Evolutionary conservation across 2,113 vertebrate genomes (phyloP), one percentile per base, ranked within the genome.

Genomic region (Pluvianellus socialis): DNA sequence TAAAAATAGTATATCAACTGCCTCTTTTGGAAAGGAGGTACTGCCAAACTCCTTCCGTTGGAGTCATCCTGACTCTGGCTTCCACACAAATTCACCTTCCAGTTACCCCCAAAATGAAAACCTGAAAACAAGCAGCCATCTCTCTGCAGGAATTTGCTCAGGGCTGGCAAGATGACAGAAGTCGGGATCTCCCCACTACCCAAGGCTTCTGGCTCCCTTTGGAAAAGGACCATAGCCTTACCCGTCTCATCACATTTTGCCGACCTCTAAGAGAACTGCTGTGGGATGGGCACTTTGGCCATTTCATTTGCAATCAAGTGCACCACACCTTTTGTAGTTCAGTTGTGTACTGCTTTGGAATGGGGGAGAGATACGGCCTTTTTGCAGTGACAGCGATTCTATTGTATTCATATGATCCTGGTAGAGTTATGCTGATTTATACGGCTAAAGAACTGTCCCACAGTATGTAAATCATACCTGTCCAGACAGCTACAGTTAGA

Each of bases 291-390:
- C 2, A 40, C 44, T 82, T 84, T 35, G 18, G 14, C 4, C 4
- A 38, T 59, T 74, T 81, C 8, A 17, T 80, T 80, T 80, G 19
- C 14, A 58, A 32, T 18, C n/a, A 28, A 3, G 9, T 19, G 17
- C 26, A 66, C 22, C 28, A 55, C 6, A 38, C 2, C 3, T 33
- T n/a, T 30, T 33, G 12, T 33, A 19, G 18, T 47, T 74, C 42
- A 59, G 14, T 9, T 38, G 2, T 28, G 3, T 26, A 47, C 2
- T 14, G 6, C 2, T 0, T 24, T 4, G 2, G 45, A 70, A 55
- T 9, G 1, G 17, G 33, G 47, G 3, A 65, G 14, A 42, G 9
- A 55, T 3, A 2, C 17, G 11, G 4, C 3, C 13, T 56, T 85
- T 87, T 49, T 65, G 7, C 18, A 74, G 3, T 42, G 35, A 55